Conservation (phyloP, 2,113 vertebrate genomes). For the Xiphophorus maculatus region DNA sequence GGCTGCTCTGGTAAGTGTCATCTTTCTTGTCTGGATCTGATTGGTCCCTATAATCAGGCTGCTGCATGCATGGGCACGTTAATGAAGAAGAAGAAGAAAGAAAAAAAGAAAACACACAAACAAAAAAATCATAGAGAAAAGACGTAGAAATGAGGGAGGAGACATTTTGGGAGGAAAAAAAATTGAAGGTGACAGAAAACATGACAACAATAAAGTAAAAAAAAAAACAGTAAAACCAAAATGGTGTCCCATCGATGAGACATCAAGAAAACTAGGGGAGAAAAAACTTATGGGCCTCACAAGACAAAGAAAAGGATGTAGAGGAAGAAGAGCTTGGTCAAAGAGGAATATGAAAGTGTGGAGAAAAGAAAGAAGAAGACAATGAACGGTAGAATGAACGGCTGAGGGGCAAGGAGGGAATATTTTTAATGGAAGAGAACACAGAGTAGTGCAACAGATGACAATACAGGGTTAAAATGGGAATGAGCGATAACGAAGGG, state of each 20-base stretch:
- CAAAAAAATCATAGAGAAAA: conserved; percentile 66
- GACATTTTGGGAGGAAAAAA: conserved; percentile 50
- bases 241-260: conserved; percentile 75
- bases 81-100: conserved; percentile 87
- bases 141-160: conserved; percentile 45
- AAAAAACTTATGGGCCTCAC: conserved; percentile 82
- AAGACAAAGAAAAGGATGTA: conserved; percentile 92
- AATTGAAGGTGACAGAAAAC: conserved; percentile 55
- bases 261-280: conserved; percentile 76
- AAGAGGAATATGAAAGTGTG: conserved; percentile 84
- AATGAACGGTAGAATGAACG: conserved; percentile 84
- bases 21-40: conserved; percentile 75
- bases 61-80: conserved; percentile 93
- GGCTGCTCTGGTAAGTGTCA: conserved; percentile 78
- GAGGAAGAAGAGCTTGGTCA: conserved; percentile 90
- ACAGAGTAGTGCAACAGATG: conserved; percentile 62
- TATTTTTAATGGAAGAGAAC: conserved; percentile 34
- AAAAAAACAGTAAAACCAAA: conserved; percentile 69
- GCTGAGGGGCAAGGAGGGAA: conserved; percentile 75
- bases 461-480: conserved; percentile 58
- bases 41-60: conserved; percentile 92
- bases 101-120: conserved; percentile 70
- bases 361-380: conserved; percentile 88
- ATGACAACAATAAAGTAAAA: conserved; percentile 57
- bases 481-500: neutral